phyloP scores from a whole-genome alignment of 2,797 vertebrate species.

The Molossus molossus region DNA sequence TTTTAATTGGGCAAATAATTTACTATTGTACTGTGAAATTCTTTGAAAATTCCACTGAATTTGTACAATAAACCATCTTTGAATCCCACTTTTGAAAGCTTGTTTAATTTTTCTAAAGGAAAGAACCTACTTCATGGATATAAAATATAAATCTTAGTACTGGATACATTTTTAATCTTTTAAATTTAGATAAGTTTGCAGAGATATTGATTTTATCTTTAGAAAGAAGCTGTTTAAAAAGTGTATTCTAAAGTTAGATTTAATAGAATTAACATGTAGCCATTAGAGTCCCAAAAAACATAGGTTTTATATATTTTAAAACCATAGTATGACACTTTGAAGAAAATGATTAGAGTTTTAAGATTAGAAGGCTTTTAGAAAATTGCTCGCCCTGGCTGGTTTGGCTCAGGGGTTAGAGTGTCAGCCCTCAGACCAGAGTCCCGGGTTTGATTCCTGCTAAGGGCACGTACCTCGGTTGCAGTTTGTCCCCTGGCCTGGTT shows the following conservation, averaged over 20 bases:
- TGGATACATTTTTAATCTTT: slow-evolving; percentile 61
- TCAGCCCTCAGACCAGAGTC: too few species aligned
- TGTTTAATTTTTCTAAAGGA: slow-evolving; percentile 58
- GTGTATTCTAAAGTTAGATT: slow-evolving; percentile 30
- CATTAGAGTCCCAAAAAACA: slow-evolving; percentile 4
- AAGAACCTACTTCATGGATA: neutral
- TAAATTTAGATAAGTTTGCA: slow-evolving; percentile 18
- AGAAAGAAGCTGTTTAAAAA: slow-evolving; percentile 46
- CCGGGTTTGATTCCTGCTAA: too few species aligned
- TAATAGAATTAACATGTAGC: slow-evolving; percentile 58
- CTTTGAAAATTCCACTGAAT: slow-evolving; percentile 59
- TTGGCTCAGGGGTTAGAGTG: too few species aligned
- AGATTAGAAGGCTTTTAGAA: slow-evolving; percentile 34
- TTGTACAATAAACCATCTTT: slow-evolving; percentile 22
- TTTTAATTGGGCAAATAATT: neutral
- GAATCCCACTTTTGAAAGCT: slow-evolving; percentile 35
- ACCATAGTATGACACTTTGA: slow-evolving; percentile 24
- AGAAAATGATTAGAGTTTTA: slow-evolving; percentile 51
- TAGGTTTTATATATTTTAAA: slow-evolving; percentile 60
- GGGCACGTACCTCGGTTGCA: too few species aligned
- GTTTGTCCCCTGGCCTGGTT: too few species aligned
- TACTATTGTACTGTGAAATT: slow-evolving; percentile 63
- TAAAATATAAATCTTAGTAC: slow-evolving; percentile 60
- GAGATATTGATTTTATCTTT: slow-evolving; percentile 52
- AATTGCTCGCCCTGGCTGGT: neutral